phyloP scores from a whole-genome alignment of 23 tunicate genomes.

The Ciona savignyi region DNA sequence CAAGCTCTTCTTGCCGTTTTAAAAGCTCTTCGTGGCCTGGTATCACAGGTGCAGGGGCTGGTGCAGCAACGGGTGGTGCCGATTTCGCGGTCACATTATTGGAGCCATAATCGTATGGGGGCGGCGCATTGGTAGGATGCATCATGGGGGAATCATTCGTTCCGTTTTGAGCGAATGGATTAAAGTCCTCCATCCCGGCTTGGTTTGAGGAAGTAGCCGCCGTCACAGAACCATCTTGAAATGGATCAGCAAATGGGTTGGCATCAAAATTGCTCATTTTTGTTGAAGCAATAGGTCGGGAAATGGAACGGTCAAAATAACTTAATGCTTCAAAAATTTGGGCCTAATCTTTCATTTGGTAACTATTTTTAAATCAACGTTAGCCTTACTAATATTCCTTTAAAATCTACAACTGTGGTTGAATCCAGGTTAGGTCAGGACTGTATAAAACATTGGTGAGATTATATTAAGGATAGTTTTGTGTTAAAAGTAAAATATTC shows the following conservation, averaged over 20 bases:
- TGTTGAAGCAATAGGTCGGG: too few relatives aligned
- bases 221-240: constrained; percentile 68
- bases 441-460: too few relatives aligned
- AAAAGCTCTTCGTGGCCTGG: constrained; percentile 95
- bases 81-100: constrained; percentile 11
- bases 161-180: constrained; percentile 62
- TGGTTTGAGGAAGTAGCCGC: constrained; percentile 45
- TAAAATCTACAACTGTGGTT: too few relatives aligned
- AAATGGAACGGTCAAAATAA: too few relatives aligned
- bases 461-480: too few relatives aligned
- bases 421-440: too few relatives aligned
- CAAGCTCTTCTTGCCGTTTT: constrained; percentile 84
- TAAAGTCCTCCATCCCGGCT: constrained; percentile 73
- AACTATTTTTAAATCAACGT: too few relatives aligned
- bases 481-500: too few relatives aligned
- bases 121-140: constrained; percentile 67
- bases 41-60: constrained; percentile 40
- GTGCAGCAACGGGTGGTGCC: constrained; percentile 56
- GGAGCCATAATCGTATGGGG: constrained; percentile 35
- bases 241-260: constrained; percentile 97
- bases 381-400: too few relatives aligned
- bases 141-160: constrained; percentile 60
- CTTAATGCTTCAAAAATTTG: too few relatives aligned
- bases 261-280: constrained; percentile 59
- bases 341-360: too few relatives aligned